Evolutionary conservation across 1,140 invertebrate species (phyloP), one percentile per base, ranked within the genome.

Genomic region (Cydia splendana): DNA sequence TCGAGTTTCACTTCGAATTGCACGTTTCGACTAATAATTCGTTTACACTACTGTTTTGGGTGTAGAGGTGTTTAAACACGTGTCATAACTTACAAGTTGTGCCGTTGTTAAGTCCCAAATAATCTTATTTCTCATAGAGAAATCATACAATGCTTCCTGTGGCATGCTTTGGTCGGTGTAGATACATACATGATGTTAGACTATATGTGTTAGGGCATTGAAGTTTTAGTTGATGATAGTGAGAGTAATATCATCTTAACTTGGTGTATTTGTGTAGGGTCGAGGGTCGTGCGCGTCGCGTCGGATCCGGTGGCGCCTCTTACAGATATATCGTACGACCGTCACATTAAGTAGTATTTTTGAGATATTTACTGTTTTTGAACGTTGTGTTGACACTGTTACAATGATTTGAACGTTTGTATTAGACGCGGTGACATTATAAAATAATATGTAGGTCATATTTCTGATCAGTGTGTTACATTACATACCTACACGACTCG

Each of bases 321-420:
- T 71, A 38, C 67, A 45, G 34, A 71, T 38, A 71, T 71, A 71
- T 71, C n/a, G 67, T 71, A 71, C 67, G 30, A 71, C 34, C 67
- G 67, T 71, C 67, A 71, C 67, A 71, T 71, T 71, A 71, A 71
- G 67, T 71, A 71, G 67, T 71, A 71, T 71, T 71, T 71, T 71
- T 71, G 67, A 71, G 34, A 71, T 71, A 71, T 71, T 45, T 71
- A 71, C 67, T 38, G 34, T 71, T 71, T 71, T 71, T 71, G 67
- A 71, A 71, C 34, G 34, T 71, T 71, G 34, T 71, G 67, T 71
- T 71, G 38, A 71, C 67, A 71, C 67, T 62, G 57, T 71, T 71
- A 71, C 67, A 71, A 71, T 71, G 67, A 71, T 71, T 71, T 38
- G 67, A 71, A 71, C 30, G 67, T 38, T 38, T 71, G 28, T 71